These are phyloP conservation scores for Nannospalax galili DNA, from an alignment of 2,113 vertebrate species.

Conservation along the genomic window DNA sequence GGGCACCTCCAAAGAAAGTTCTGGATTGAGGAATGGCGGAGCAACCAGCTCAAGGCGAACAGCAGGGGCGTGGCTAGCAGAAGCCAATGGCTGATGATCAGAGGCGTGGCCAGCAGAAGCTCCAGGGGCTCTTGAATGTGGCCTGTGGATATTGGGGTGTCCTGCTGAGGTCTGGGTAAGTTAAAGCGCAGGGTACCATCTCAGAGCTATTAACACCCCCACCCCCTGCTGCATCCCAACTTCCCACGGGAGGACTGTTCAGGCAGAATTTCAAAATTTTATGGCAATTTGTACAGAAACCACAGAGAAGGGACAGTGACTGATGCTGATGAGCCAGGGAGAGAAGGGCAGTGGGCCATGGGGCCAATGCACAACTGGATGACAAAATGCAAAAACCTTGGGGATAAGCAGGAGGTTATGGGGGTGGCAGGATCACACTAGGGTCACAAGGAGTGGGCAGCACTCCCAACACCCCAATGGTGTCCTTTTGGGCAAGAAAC, in stretches of 20 bases:
- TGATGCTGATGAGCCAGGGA: slow-evolving; percentile 28
- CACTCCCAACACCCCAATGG: slow-evolving; percentile 32
- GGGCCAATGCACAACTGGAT: neutral
- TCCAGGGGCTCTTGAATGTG: too few relatives aligned
- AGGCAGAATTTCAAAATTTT: slow-evolving; percentile 79
- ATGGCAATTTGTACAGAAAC: slow-evolving; percentile 82
- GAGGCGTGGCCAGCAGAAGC: neutral
- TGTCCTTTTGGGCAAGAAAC: slow-evolving; percentile 59
- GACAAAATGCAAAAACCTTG: slow-evolving; percentile 10
- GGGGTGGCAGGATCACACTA: slow-evolving; percentile 7
- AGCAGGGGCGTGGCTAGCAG: neutral
- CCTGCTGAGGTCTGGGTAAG: neutral
- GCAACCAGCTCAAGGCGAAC: neutral
- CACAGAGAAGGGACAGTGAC: slow-evolving; percentile 68
- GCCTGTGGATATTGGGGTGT: fast-evolving
- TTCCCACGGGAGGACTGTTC: slow-evolving; percentile 53
- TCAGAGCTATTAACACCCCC: neutral
- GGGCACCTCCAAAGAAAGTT: too few relatives aligned
- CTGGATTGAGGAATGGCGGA: too few relatives aligned
- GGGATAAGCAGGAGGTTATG: neutral
- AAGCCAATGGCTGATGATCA: neutral
- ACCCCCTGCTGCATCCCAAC: slow-evolving; percentile 30
- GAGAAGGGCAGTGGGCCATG: neutral
- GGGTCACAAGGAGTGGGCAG: slow-evolving; percentile 16
- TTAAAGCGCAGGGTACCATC: neutral